Evolutionary conservation across 1,140 invertebrate species (phyloP).

Genomic region (Microplitis mediator): DNA sequence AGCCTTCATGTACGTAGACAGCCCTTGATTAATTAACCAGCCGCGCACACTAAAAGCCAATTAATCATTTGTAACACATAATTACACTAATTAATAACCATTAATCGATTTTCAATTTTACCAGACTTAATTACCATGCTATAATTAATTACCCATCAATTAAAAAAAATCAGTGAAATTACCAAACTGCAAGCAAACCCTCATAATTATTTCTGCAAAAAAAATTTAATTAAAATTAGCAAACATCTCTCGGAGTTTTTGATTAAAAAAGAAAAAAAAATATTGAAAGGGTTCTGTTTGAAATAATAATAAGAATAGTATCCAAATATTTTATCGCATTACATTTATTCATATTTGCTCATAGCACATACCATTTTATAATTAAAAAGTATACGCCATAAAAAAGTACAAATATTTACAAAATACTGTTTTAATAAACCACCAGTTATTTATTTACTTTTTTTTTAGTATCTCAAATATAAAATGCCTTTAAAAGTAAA

Average conservation of each 20-base stretch:
- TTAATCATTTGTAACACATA: no score
- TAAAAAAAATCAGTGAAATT: no score
- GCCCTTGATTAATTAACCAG: no score
- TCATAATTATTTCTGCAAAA: no score
- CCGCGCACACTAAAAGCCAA: no score
- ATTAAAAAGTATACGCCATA: conserved; percentile 45
- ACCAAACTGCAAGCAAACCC: no score
- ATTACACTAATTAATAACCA: no score
- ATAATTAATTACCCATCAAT: no score
- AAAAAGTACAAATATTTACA: conserved; percentile 56
- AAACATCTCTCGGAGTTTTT: neutral
- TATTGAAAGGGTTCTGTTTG: neutral
- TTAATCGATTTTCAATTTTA: no score
- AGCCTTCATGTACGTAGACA: no score
- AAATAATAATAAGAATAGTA: neutral
- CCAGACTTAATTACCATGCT: no score
- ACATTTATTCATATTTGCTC: conserved; percentile 30
- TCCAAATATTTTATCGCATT: neutral
- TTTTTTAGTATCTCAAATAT: neutral
- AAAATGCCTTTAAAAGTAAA: neutral
- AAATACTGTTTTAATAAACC: conserved; percentile 47
- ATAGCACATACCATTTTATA: conserved; percentile 46
- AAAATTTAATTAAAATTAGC: no score
- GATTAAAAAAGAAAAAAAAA: neutral
- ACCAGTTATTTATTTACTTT: neutral